Conservation (phyloP, 2,888 invertebrate species). For the Nematopogon swammerdamellus region DNA sequence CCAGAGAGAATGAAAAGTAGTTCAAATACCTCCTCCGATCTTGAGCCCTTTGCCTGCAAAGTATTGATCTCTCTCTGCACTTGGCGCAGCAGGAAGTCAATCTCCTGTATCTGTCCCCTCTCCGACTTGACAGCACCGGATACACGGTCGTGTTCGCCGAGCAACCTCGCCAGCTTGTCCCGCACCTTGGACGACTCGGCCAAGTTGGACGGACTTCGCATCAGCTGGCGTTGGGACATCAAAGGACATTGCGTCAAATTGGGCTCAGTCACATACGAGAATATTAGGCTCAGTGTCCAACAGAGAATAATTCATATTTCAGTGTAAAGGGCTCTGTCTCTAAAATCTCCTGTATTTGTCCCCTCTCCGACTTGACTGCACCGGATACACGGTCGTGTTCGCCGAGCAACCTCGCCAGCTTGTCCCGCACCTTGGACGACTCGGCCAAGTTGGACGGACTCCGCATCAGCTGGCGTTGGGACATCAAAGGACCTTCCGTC, state of each 20-base stretch:
- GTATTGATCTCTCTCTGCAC: constrained; percentile 49
- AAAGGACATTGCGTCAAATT: constrained; percentile 2
- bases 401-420: constrained; percentile 49
- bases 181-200: constrained; percentile 51
- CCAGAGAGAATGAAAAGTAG: too few relatives aligned
- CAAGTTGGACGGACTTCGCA: constrained; percentile 55
- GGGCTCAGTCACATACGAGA: too few relatives aligned
- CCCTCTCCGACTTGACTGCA: constrained; percentile 45
- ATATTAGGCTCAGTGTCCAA: neutral
- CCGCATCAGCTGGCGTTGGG: constrained; percentile 47
- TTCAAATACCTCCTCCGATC: constrained; percentile 30
- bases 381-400: constrained; percentile 52
- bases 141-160: constrained; percentile 54
- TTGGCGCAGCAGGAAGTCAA: constrained; percentile 52
- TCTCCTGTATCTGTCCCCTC: constrained; percentile 42
- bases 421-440: constrained; percentile 48
- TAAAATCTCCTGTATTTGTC: constrained; percentile 41
- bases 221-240: too few relatives aligned
- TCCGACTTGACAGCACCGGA: constrained; percentile 47
- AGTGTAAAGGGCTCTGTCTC: neutral
- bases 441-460: constrained; percentile 55
- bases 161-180: constrained; percentile 46
- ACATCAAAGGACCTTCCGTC: constrained; percentile 6
- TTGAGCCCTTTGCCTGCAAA: constrained; percentile 32
- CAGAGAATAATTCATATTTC: neutral